Conservation (phyloP, 2,797 vertebrate genomes). For the Thunnus albacares region DNA sequence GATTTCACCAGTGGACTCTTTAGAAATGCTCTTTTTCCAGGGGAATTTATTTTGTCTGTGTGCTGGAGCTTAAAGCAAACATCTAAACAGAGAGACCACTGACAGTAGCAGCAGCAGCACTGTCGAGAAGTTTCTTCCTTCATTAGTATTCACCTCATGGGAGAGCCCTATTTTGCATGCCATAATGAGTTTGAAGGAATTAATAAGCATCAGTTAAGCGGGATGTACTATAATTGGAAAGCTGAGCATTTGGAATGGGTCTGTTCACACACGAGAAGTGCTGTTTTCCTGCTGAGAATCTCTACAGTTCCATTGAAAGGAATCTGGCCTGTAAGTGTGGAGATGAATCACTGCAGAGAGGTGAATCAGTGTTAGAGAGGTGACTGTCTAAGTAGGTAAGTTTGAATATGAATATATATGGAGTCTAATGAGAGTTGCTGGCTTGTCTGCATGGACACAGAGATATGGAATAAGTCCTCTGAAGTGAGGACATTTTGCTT, state of each 20-base stretch:
- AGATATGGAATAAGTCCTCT: slow-evolving; percentile 30
- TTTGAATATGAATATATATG: slow-evolving; percentile 52
- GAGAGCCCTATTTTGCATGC: slow-evolving; percentile 84
- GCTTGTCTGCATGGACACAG: slow-evolving; percentile 5
- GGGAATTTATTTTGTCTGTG: slow-evolving; percentile 23
- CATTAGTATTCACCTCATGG: slow-evolving; percentile 83
- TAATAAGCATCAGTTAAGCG: slow-evolving; percentile 87
- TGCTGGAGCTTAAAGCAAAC: slow-evolving; percentile 38
- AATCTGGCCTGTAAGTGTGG: slow-evolving; percentile 40
- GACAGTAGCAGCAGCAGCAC: slow-evolving; percentile 33
- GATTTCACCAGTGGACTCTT: slow-evolving; percentile 34
- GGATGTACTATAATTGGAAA: slow-evolving; percentile 85
- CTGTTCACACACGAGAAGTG: slow-evolving; percentile 66
- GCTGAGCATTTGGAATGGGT: slow-evolving; percentile 72
- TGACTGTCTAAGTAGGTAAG: slow-evolving; percentile 34
- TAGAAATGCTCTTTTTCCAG: slow-evolving; percentile 35
- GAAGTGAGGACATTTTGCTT: slow-evolving; percentile 5
- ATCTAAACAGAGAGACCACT: slow-evolving; percentile 43
- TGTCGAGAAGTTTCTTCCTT: slow-evolving; percentile 56
- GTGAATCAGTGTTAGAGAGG: slow-evolving; percentile 36
- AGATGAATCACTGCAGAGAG: slow-evolving; percentile 39
- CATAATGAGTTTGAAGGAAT: slow-evolving; percentile 87
- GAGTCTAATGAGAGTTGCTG: slow-evolving; percentile 34
- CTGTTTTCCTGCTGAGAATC: slow-evolving; percentile 60
- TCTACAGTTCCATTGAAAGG: slow-evolving; percentile 50